These are phyloP conservation scores for Mustela nigripes DNA, from an alignment of 2,113 vertebrate species.

Conservation along the genomic window DNA sequence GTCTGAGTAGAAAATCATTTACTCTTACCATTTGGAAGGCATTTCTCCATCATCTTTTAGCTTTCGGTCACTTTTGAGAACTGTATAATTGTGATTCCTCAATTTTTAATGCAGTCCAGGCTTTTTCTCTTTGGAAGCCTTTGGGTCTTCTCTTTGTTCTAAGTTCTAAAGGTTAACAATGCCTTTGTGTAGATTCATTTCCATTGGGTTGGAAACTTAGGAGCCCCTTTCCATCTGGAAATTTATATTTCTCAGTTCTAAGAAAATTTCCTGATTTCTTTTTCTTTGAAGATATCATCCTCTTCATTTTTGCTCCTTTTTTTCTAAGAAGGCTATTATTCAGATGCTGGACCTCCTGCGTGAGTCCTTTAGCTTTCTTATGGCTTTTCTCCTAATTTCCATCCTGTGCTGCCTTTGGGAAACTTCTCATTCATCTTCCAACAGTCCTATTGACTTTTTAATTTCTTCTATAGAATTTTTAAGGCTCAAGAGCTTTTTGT, in stretches of 20 bases:
- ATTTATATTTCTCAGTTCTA: constrained; percentile 38
- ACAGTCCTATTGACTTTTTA: constrained; percentile 16
- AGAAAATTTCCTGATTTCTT: constrained; percentile 14
- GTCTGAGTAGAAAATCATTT: not conserved
- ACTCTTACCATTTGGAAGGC: constrained; percentile 9
- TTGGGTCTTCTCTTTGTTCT: not conserved
- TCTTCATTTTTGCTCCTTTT: constrained; percentile 35
- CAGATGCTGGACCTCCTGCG: not conserved
- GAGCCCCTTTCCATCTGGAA: constrained; percentile 4
- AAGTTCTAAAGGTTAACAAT: not conserved
- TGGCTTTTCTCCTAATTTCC: constrained; percentile 40
- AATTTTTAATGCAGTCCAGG: not conserved
- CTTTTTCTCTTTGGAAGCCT: not conserved
- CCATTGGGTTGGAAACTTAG: not conserved
- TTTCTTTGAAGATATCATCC: not conserved
- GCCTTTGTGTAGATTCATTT: constrained; percentile 10
- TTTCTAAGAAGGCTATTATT: constrained; percentile 35
- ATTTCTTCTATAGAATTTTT: constrained; percentile 23
- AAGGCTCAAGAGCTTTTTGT: not conserved
- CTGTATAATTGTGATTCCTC: constrained; percentile 4
- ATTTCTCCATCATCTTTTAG: constrained; percentile 13
- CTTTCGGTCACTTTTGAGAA: not conserved
- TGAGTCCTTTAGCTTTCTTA: not conserved
- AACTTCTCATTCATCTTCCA: not conserved
- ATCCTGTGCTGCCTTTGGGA: constrained; percentile 20